Conservation (phyloP, 1,140 invertebrate genomes). For the Drosophila ironensis region DNA sequence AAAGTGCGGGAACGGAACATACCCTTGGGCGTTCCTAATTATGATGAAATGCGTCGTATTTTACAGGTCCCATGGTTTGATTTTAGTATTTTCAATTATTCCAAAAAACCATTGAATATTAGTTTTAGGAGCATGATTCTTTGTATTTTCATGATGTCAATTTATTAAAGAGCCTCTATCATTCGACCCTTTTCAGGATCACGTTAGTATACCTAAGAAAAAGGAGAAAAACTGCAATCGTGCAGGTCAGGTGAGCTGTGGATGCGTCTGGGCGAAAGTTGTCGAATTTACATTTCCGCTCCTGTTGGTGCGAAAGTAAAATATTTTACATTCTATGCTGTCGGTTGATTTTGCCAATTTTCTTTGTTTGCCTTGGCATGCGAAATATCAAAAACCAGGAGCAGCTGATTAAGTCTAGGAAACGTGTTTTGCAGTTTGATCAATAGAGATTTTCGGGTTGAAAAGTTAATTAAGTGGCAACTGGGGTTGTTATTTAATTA, state of each 20-base stretch:
- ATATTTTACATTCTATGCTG: conserved; percentile 26
- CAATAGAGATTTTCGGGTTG: conserved; percentile 15
- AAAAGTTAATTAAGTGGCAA: background rate
- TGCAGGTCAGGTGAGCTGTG: conserved; percentile 7
- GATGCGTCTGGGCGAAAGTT: conserved; percentile 39
- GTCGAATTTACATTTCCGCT: conserved; percentile 55
- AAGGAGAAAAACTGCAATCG: conserved; percentile 8
- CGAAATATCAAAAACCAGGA: conserved; percentile 3
- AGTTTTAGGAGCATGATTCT: too few relatives aligned
- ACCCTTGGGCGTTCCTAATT: too few relatives aligned
- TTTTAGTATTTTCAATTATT: too few relatives aligned
- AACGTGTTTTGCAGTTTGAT: conserved; percentile 61
- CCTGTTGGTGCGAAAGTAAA: conserved; percentile 26
- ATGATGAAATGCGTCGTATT: too few relatives aligned
- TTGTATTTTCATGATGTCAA: too few relatives aligned
- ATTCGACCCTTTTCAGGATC: too few relatives aligned
- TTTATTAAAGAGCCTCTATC: too few relatives aligned
- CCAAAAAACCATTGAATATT: too few relatives aligned
- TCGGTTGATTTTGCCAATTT: conserved; percentile 50
- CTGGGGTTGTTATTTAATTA: background rate
- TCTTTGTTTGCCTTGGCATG: conserved; percentile 8
- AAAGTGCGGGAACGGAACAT: background rate
- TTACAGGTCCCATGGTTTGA: too few relatives aligned
- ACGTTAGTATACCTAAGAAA: too few relatives aligned
- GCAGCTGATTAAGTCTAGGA: conserved; percentile 58